phyloP scores from a whole-genome alignment of 2,888 invertebrate species.

The Rotaria socialis region DNA sequence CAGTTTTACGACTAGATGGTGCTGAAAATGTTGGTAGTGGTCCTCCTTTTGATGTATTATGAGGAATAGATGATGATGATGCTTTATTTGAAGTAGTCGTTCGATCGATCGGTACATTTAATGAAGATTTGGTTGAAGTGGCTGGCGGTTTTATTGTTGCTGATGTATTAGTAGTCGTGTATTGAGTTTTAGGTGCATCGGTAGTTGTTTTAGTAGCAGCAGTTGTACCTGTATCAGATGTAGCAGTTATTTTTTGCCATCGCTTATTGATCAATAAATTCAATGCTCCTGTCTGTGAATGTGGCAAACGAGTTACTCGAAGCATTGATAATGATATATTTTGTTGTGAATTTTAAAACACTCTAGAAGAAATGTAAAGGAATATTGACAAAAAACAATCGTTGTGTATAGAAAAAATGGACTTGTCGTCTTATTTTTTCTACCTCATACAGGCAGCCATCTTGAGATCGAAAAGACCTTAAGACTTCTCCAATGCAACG shows the following conservation, averaged over 20 bases:
- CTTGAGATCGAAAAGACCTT: not conserved
- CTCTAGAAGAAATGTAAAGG: not conserved
- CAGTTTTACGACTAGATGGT: not conserved
- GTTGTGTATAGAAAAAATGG: not conserved
- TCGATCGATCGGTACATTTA: not conserved
- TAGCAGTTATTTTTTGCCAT: not conserved
- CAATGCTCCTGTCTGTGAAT: not conserved
- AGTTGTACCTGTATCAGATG: not conserved
- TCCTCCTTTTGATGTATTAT: not conserved
- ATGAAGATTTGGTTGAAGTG: not conserved
- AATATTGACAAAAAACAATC: not conserved
- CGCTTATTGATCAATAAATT: not conserved
- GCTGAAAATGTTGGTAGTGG: not conserved
- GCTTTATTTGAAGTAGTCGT: not conserved
- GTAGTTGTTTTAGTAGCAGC: not conserved
- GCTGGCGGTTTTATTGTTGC: not conserved
- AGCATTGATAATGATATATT: not conserved
- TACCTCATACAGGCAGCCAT: not conserved
- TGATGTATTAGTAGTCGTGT: not conserved
- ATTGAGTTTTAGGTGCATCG: not conserved
- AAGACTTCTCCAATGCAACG: not conserved
- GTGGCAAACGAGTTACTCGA: not conserved
- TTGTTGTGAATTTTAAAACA: not conserved
- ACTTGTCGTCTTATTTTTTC: not conserved
- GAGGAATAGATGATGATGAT: not conserved